phyloP scores from a whole-genome alignment of 1,140 invertebrate species.

The Helicorthomorpha holstii region DNA sequence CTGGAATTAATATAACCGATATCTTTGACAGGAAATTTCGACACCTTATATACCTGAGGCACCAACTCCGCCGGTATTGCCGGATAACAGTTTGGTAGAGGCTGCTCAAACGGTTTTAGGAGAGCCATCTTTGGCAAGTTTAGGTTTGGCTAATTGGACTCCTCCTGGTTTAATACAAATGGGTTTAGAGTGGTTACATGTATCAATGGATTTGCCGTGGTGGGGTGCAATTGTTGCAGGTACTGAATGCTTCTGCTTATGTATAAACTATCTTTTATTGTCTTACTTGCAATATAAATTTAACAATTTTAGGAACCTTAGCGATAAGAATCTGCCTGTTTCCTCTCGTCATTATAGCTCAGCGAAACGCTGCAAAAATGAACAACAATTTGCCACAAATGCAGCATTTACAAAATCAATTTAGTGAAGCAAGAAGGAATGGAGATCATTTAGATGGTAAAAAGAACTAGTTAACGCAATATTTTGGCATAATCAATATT shows the following conservation, averaged over 20 bases:
- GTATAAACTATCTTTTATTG: not conserved
- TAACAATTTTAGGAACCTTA: constrained; percentile 44
- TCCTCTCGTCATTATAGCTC: constrained; percentile 59
- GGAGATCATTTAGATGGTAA: constrained; percentile 63
- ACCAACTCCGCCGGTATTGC: not conserved
- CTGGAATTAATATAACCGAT: too few relatives aligned
- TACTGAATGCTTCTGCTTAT: constrained; percentile 16
- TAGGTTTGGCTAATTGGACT: constrained; percentile 58
- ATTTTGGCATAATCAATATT: not conserved
- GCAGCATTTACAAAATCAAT: constrained; percentile 55
- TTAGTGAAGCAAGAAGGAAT: constrained; percentile 57
- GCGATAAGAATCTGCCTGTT: constrained; percentile 53
- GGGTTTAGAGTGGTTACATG: constrained; percentile 62
- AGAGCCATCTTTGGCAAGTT: constrained; percentile 54
- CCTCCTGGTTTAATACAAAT: constrained; percentile 65
- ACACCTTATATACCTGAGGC: not conserved
- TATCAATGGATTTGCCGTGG: constrained; percentile 62
- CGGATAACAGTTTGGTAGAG: not conserved
- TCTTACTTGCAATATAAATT: constrained; percentile 1
- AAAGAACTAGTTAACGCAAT: not conserved
- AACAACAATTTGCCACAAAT: constrained; percentile 64
- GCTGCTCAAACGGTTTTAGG: constrained; percentile 27
- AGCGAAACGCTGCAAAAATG: constrained; percentile 58
- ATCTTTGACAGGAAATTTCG: too few relatives aligned
- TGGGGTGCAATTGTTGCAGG: constrained; percentile 63